Conservation (phyloP, 2,888 invertebrate genomes). For the Heliconius aoede region DNA sequence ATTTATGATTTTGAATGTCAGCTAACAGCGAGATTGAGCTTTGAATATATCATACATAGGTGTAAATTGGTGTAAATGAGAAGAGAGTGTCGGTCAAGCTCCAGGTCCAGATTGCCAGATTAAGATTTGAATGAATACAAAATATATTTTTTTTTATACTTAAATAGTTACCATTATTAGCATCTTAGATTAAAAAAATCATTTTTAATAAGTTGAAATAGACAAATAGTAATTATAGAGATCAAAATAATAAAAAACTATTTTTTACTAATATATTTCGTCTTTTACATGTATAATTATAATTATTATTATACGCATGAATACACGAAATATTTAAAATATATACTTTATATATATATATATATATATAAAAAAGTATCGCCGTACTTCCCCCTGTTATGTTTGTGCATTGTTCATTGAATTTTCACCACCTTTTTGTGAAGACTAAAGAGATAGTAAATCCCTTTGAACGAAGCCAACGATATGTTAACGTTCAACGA, state of each 20-base stretch:
- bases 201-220: too few relatives aligned
- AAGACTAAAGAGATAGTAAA: conserved; percentile 51
- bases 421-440: conserved; percentile 57
- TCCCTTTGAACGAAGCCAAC: conserved; percentile 57
- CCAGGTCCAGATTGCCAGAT: too few relatives aligned
- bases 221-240: too few relatives aligned
- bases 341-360: neutral
- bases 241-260: too few relatives aligned
- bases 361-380: conserved; percentile 54
- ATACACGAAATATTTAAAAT: too few relatives aligned
- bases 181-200: too few relatives aligned
- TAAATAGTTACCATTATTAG: too few relatives aligned
- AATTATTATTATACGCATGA: too few relatives aligned
- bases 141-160: too few relatives aligned
- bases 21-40: conserved; percentile 19
- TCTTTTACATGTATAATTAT: too few relatives aligned
- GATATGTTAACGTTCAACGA: conserved; percentile 56
- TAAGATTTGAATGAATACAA: too few relatives aligned
- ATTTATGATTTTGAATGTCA: conserved; percentile 31
- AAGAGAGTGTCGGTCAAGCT: neutral
- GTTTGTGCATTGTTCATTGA: conserved; percentile 63
- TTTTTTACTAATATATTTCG: too few relatives aligned
- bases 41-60: neutral
- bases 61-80: neutral
- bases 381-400: conserved; percentile 47